Percentiles rank a stretch among this genome's conserved stretches.
Evolutionary conservation across 1,140 invertebrate species (phyloP).

Genomic region (Dolichoris vasculosae): DNA sequence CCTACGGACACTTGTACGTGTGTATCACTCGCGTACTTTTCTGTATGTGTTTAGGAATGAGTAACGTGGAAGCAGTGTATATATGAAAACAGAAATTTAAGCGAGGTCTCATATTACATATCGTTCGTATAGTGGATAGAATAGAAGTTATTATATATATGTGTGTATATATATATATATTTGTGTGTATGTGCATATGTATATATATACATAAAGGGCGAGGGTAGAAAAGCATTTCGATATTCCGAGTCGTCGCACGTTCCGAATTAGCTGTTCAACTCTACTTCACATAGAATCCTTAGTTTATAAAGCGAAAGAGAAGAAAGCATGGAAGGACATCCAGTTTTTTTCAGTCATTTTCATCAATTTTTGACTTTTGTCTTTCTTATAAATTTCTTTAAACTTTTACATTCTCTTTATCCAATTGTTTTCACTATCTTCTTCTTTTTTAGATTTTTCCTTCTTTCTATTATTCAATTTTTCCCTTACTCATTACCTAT

Average conservation of each 20-base stretch:
- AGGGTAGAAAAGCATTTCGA: slow-evolving; percentile 38
- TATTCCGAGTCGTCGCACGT: slow-evolving; percentile 71
- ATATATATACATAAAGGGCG: neutral
- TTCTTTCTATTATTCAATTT: neutral
- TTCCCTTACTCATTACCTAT: neutral
- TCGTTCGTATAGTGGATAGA: neutral
- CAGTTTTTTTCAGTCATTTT: neutral
- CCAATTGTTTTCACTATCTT: neutral
- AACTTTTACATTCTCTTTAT: neutral
- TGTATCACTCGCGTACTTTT: neutral
- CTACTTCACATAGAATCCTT: slow-evolving; percentile 69
- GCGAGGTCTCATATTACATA: slow-evolving; percentile 31
- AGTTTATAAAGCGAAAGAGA: slow-evolving; percentile 62
- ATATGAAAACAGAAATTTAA: slow-evolving; percentile 45
- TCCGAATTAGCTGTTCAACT: slow-evolving; percentile 71
- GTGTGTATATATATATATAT: slow-evolving; percentile 7
- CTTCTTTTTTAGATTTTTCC: neutral
- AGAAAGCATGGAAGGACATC: slow-evolving; percentile 57
- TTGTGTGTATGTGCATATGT: too few relatives aligned
- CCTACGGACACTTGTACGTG: neutral
- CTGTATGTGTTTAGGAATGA: neutral
- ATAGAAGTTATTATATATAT: neutral
- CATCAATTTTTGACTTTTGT: neutral
- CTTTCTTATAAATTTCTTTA: neutral
- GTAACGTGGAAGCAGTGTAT: neutral